Conservation (phyloP, 1,140 invertebrate genomes). For the Diprion similis region DNA sequence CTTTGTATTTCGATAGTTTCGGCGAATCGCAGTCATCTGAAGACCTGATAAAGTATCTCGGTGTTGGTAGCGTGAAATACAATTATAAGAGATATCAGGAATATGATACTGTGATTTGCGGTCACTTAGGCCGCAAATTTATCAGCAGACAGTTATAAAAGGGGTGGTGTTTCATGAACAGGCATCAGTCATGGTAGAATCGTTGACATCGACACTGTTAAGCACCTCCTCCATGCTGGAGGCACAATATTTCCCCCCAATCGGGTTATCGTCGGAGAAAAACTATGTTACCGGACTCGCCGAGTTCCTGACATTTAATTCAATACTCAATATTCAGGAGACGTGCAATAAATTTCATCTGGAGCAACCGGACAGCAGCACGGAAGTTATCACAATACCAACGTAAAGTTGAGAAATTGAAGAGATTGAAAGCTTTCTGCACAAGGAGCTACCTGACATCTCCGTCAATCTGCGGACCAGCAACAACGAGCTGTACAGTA, state of each 20-base stretch:
- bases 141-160: conserved; percentile 15
- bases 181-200: conserved; percentile 12
- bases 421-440: conserved; percentile 38
- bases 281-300: conserved; percentile 44
- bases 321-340: conserved; percentile 44
- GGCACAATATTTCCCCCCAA: conserved; percentile 1
- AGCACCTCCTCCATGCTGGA: too few species aligned
- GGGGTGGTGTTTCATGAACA: conserved; percentile 8
- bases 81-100: conserved; percentile 36
- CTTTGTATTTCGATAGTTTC: conserved; percentile 46
- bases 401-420: conserved; percentile 46
- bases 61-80: conserved; percentile 30
- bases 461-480: conserved; percentile 25
- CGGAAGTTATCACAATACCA: conserved; percentile 38
- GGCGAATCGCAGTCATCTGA: conserved; percentile 37
- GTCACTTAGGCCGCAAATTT: conserved; percentile 39
- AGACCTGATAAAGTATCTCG: conserved; percentile 39
- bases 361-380: conserved; percentile 15
- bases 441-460: conserved; percentile 17
- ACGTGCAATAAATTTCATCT: conserved; percentile 47
- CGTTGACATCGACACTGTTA: conserved; percentile 16
- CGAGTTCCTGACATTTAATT: conserved; percentile 46
- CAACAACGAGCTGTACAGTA: conserved; percentile 33
- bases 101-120: conserved; percentile 30
- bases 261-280: conserved; percentile 3